Evolutionary conservation across 2,888 invertebrate genomes (phyloP).

Genomic region (Pimpla rufipes): DNA sequence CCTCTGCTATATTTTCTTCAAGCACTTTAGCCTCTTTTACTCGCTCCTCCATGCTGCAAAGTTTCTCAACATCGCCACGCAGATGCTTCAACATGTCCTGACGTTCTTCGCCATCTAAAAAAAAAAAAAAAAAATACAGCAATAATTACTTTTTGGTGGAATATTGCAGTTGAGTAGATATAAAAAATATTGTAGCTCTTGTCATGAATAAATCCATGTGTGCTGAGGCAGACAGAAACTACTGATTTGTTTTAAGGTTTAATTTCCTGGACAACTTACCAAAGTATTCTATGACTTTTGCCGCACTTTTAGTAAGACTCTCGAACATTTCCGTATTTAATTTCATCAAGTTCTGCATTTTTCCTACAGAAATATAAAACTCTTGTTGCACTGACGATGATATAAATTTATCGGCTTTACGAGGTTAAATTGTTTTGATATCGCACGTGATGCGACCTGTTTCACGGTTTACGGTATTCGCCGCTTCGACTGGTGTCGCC

Average conservation of each 20-base stretch:
- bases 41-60: constrained; percentile 70
- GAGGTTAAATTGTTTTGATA: constrained; percentile 16
- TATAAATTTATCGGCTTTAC: neutral
- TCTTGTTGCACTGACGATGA: neutral
- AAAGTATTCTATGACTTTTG: constrained; percentile 74
- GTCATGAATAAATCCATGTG: neutral
- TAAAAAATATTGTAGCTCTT: neutral
- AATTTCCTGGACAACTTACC: constrained; percentile 71
- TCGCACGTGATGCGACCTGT: neutral
- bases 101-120: constrained; percentile 70
- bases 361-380: neutral
- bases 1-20: constrained; percentile 13
- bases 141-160: neutral
- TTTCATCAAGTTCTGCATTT: constrained; percentile 46
- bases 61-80: constrained; percentile 69
- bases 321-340: constrained; percentile 67
- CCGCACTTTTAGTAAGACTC: constrained; percentile 76
- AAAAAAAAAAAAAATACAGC: constrained; percentile 24
- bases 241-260: neutral
- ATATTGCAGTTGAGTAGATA: neutral
- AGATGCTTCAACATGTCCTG: constrained; percentile 71
- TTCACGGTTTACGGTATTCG: neutral
- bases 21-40: constrained; percentile 63
- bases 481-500: neutral
- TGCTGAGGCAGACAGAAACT: neutral